Conservation (phyloP, 2,797 vertebrate genomes). For the Sebastes baramenuke region DNA sequence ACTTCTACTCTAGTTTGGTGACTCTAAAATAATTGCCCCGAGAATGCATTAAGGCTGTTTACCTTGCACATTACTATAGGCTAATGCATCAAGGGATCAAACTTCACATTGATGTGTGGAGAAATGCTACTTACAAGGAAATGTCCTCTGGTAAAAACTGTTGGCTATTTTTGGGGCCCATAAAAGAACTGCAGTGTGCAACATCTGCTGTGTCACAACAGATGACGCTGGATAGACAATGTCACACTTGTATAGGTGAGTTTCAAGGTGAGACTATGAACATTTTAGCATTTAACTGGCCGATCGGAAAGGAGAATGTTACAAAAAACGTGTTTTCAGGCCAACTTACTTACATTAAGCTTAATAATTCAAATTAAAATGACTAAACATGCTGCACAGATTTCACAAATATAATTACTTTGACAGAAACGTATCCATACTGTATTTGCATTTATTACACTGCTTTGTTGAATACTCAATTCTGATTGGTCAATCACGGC, state of each 20-base stretch:
- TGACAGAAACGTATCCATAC: neutral
- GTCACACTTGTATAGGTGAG: neutral
- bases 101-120: neutral
- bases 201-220: neutral
- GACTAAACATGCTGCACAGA: neutral
- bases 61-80: neutral
- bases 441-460: neutral
- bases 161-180: neutral
- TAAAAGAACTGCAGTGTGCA: neutral
- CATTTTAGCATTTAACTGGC: neutral
- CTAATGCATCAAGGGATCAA: neutral
- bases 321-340: neutral
- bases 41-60: neutral
- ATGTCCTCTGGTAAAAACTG: neutral
- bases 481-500: too few species aligned
- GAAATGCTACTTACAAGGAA: neutral
- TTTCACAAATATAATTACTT: neutral
- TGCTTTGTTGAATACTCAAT: too few species aligned
- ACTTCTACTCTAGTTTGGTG: neutral
- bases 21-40: neutral
- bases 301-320: neutral
- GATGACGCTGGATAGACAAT: neutral
- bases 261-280: neutral
- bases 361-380: neutral
- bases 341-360: neutral